Evolutionary conservation across 2,888 invertebrate genomes (phyloP), one percentile per base, ranked within the genome.

Genomic region (Thalpophila matura): DNA sequence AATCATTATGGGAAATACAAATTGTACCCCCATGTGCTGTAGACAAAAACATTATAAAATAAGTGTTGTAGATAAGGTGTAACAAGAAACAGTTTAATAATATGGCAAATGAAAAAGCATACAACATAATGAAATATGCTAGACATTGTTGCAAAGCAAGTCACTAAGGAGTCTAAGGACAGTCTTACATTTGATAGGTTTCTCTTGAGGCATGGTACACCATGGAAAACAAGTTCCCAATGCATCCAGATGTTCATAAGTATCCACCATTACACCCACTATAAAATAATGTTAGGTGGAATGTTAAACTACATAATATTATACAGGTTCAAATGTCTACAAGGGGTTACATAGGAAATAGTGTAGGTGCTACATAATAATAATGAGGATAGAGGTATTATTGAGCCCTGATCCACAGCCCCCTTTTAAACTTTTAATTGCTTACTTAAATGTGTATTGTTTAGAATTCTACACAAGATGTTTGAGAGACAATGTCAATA

Each of bases 201-300:
- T 91, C 72, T 91, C 92, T 85, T 92, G 93, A 66, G 91, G 87
- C 85, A 92, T 86, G 61, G 96, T 94, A 91, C 97, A 97, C 97
- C 97, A 97, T 73, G 97, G 97, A 91, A 97, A 97, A 91, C 97
- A 97, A 85, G 97, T 96, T 79, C 97, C 96, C 93, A 97, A 95
- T 74, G 96, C 96, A 93, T 97, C 97, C 92, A 97, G 95, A 89
- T 97, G 96, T 86, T 97, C 97, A 91, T 97, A 97, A 74, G 96
- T 97, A 91, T 97, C 97, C 93, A 96, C 95, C 86, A 96, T 95
- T 83, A 96, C 96, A 95, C 96, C 91, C 95, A 96, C 95, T 94
- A 86, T 84, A 85, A 87, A 86, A 84, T 83, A 81, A 78, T 81
- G 64, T 77, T 70, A 73, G 51, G 53, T 51, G 49, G 45, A 31